A percentile compares a stretch with the other conserved stretches of the same genome.
Conservation (phyloP, 30 jellyfish, hydroid and myxozoan genomes). For the Aurelia sp. region DNA sequence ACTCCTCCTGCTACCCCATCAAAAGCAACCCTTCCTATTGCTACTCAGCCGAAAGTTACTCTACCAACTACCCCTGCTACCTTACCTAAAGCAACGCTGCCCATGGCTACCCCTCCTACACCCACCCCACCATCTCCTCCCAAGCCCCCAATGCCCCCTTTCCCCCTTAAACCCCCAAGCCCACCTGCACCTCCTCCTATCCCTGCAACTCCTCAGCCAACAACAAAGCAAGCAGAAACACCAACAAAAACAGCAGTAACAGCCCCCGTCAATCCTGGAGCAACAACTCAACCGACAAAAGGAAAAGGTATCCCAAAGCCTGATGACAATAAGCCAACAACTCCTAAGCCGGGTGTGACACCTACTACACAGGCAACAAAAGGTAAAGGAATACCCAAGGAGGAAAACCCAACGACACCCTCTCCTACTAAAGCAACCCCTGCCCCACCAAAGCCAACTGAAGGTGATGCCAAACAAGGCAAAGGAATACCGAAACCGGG, state of each 20-base stretch:
- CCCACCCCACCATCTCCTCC: too few relatives aligned
- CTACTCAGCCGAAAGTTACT: background rate
- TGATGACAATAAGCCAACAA: conserved; percentile 16
- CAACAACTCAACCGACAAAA: conserved; percentile 34
- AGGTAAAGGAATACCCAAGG: conserved; percentile 40
- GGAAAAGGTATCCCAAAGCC: conserved; percentile 37
- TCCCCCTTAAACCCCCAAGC: too few relatives aligned
- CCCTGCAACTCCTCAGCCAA: conserved; percentile 11
- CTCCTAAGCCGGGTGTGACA: conserved; percentile 7
- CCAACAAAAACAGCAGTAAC: conserved; percentile 6
- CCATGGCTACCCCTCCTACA: background rate
- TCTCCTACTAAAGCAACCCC: conserved; percentile 25
- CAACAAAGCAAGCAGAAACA: conserved; percentile 14
- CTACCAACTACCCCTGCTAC: conserved; percentile 45
- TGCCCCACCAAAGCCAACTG: conserved; percentile 26
- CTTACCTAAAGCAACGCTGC: conserved; percentile 17
- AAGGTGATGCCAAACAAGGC: conserved; percentile 55
- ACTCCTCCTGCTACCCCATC: conserved; percentile 14
- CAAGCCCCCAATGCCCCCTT: too few relatives aligned
- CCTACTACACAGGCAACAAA: conserved; percentile 42
- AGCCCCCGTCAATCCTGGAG: conserved; percentile 1
- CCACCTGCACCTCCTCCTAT: too few relatives aligned
- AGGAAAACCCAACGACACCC: conserved; percentile 26
- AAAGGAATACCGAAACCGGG: conserved; percentile 61
- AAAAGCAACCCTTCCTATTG: background rate